Evolutionary conservation across 2,113 vertebrate genomes (phyloP).

Genomic region (Strix uralensis): DNA sequence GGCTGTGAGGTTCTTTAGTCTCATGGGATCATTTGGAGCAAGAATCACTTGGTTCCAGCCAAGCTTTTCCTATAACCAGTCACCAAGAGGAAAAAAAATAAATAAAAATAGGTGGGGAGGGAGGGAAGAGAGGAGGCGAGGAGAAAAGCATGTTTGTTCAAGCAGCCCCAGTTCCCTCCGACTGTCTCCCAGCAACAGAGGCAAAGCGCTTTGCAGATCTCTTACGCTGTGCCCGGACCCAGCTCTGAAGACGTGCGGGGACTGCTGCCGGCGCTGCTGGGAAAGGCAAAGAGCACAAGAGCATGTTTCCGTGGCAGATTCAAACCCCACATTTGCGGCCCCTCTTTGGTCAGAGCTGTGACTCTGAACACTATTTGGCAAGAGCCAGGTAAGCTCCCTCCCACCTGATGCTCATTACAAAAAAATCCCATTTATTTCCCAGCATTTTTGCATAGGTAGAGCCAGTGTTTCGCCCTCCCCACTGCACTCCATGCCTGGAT

Average conservation of each 20-base stretch:
- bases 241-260: not conserved
- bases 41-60: not conserved
- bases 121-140: not conserved
- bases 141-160: not conserved
- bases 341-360: not conserved
- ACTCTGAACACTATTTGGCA: not conserved
- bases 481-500: not conserved
- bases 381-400: not conserved
- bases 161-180: not conserved
- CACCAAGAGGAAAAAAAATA: not conserved
- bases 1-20: not conserved
- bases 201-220: not conserved
- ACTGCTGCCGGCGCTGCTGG: not conserved
- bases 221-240: not conserved
- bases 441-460: not conserved
- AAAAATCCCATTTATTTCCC: not conserved
- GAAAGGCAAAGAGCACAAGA: not conserved
- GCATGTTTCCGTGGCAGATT: not conserved
- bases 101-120: not conserved
- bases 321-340: not conserved
- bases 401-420: not conserved
- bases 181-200: not conserved
- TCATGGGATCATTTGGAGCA: not conserved
- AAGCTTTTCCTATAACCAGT: not conserved
- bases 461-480: not conserved